Evolutionary conservation across 2,888 invertebrate species (phyloP).

Genomic region (Alentia gelatinosa): DNA sequence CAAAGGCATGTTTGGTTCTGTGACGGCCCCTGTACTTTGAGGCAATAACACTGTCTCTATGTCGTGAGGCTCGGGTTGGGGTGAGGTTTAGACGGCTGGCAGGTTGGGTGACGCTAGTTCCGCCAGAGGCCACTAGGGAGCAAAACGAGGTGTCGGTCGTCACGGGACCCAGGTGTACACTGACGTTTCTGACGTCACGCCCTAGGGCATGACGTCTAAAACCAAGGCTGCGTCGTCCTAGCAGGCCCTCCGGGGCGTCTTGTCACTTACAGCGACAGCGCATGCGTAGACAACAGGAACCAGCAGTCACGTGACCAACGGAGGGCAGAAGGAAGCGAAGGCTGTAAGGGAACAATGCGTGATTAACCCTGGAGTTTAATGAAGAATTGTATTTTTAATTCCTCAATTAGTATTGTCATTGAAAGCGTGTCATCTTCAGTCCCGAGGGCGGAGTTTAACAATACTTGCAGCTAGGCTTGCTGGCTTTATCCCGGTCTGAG

Average conservation of each 20-base stretch:
- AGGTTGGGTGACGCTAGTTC: too few species aligned
- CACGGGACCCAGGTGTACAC: background rate
- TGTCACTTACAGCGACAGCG: background rate
- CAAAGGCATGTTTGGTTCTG: too few species aligned
- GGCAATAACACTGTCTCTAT: too few species aligned
- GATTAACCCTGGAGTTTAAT: background rate
- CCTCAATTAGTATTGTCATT: background rate
- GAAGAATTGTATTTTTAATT: background rate
- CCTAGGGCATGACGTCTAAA: background rate
- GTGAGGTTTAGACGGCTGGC: too few species aligned
- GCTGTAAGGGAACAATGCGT: too few species aligned
- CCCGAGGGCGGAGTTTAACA: background rate
- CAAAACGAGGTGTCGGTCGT: background rate
- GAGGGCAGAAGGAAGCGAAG: background rate
- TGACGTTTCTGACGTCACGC: background rate
- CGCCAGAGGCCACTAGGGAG: background rate
- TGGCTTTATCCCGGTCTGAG: background rate
- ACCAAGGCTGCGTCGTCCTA: background rate
- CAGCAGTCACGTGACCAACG: background rate
- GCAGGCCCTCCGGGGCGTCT: background rate
- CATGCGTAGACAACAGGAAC: background rate
- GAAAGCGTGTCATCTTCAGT: background rate
- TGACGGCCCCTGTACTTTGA: too few species aligned
- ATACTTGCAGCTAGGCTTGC: background rate
- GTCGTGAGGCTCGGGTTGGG: too few species aligned